Conservation (phyloP, 2,888 invertebrate species). For the Argyra leucocephala region DNA sequence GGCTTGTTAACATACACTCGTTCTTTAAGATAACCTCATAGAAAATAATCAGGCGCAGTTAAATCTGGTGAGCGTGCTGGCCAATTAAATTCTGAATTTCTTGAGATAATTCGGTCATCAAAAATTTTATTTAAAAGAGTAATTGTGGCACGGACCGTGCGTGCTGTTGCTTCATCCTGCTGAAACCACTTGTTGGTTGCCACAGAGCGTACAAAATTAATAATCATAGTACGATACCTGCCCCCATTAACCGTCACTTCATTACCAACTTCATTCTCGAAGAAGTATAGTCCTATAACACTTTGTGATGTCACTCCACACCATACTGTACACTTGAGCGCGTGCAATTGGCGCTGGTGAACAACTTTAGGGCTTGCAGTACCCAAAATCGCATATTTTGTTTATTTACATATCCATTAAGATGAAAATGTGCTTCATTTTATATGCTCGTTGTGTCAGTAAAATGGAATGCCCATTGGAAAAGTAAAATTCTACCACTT, state of each 20-base stretch:
- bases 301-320: background rate
- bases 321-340: background rate
- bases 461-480: no score
- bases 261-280: no score
- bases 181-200: no score
- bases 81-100: background rate
- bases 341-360: conserved; percentile 7
- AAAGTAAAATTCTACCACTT: no score
- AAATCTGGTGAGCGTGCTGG: background rate
- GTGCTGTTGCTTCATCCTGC: background rate
- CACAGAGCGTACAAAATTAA: no score
- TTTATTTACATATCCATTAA: conserved; percentile 15
- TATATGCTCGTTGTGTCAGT: no score
- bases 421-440: conserved; percentile 13
- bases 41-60: no score
- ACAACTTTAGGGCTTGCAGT: conserved; percentile 14
- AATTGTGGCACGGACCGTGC: background rate
- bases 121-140: background rate
- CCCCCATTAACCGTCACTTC: no score
- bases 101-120: background rate
- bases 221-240: no score
- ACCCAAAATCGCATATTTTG: conserved; percentile 15
- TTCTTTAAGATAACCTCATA: no score
- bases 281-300: background rate
- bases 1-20: no score